These are phyloP conservation scores for Phrynocephalus forsythii DNA, from an alignment of 2,797 vertebrate genomes.

Conservation along the genomic window DNA sequence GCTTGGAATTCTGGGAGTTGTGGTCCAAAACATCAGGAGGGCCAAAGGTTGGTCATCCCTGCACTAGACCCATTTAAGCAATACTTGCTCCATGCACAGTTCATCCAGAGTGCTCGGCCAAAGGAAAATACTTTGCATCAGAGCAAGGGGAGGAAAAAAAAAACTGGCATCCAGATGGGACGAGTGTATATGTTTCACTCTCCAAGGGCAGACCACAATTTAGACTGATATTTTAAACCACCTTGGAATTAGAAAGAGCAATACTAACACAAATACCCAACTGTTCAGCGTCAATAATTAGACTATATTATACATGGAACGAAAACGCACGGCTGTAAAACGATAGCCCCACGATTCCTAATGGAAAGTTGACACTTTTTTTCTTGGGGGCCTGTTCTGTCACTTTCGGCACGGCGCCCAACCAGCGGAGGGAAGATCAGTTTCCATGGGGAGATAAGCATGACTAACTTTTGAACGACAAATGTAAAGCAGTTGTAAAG, in stretches of 20 bases:
- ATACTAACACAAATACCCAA: slow-evolving; percentile 21
- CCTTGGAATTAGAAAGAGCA: not conserved
- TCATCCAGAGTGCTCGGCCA: not conserved
- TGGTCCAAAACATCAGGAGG: too few relatives aligned
- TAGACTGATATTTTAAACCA: slow-evolving; percentile 5
- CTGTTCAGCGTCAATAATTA: slow-evolving; percentile 30
- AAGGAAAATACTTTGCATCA: not conserved
- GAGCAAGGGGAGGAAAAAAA: not conserved
- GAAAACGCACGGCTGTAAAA: not conserved
- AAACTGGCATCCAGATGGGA: not conserved
- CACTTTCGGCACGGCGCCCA: not conserved
- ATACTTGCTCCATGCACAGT: not conserved
- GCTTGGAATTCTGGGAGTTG: too few relatives aligned
- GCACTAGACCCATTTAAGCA: not conserved
- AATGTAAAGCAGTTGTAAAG: not conserved
- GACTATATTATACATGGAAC: not conserved
- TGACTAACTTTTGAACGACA: not conserved
- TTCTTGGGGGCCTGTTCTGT: not conserved
- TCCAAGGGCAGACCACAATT: not conserved
- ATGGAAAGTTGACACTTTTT: slow-evolving; percentile 13
- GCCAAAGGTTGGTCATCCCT: too few relatives aligned
- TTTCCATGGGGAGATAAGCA: not conserved
- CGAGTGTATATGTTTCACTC: not conserved
- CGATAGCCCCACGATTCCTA: not conserved
- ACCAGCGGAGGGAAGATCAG: not conserved